phyloP scores from a whole-genome alignment of 2,113 vertebrate species.

The Leiothrix lutea region DNA sequence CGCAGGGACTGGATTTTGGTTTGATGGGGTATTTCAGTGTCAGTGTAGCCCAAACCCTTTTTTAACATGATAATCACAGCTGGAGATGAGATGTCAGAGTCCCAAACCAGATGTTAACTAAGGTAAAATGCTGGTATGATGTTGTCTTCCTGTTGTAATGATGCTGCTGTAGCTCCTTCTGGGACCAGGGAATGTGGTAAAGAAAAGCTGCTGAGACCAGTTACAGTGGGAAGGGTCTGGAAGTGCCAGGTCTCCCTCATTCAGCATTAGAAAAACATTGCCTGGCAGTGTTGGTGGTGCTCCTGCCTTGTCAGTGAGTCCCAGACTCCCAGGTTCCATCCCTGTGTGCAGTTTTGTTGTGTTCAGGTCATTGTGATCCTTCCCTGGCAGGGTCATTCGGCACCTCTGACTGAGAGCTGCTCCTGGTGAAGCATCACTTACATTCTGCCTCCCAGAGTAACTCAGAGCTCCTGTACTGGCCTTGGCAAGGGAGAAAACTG shows the following conservation, averaged over 20 bases:
- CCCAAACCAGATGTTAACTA: not conserved
- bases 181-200: not conserved
- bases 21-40: not conserved
- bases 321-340: accelerated
- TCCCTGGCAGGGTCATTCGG: accelerated
- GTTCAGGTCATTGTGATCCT: not conserved
- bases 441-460: not conserved
- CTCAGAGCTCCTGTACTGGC: not conserved
- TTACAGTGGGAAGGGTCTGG: not conserved
- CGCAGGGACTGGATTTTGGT: not conserved
- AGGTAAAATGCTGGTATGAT: not conserved
- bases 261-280: not conserved
- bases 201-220: not conserved
- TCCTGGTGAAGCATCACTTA: not conserved
- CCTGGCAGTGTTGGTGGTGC: not conserved
- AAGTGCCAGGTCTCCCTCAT: not conserved
- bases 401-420: not conserved
- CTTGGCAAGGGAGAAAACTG: not conserved
- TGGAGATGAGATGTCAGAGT: not conserved
- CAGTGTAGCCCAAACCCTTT: not conserved
- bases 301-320: not conserved
- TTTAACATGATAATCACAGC: not conserved
- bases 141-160: not conserved
- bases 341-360: not conserved
- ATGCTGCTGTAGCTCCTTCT: not conserved